Percentiles rank a stretch among this genome's conserved stretches.
These are phyloP conservation scores for Pinctada fucata DNA, from an alignment of 2,888 invertebrate genomes.

Conservation along the genomic window DNA sequence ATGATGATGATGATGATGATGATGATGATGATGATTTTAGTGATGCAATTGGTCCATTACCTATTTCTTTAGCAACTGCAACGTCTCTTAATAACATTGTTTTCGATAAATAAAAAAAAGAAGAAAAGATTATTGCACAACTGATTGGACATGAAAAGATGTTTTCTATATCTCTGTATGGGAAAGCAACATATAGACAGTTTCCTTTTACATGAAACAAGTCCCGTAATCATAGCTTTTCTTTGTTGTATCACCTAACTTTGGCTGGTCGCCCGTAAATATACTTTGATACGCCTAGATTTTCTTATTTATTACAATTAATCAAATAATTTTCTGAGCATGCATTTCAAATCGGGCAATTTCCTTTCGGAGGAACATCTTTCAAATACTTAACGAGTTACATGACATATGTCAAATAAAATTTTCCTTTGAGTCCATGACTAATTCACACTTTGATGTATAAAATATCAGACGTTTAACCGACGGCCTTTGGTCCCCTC, in stretches of 20 bases:
- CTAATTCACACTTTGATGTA: background rate
- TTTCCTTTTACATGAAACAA: background rate
- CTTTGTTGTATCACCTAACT: background rate
- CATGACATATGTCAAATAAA: conserved; percentile 4
- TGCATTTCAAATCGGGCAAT: background rate
- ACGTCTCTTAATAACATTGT: too few relatives aligned
- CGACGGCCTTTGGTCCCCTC: conserved; percentile 17
- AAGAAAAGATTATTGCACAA: too few relatives aligned
- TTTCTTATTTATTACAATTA: conserved; percentile 4
- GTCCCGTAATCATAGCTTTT: background rate
- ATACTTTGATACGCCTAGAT: background rate
- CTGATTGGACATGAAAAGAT: too few relatives aligned
- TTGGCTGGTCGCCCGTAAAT: background rate
- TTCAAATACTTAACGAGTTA: background rate
- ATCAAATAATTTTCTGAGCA: conserved; percentile 1
- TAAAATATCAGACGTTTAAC: background rate
- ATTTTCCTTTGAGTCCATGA: background rate
- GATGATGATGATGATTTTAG: too few relatives aligned
- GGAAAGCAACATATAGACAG: background rate
- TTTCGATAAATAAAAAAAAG: too few relatives aligned
- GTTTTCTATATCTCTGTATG: too few relatives aligned
- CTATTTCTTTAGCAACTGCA: too few relatives aligned
- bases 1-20: too few relatives aligned
- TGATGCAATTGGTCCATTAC: too few relatives aligned
- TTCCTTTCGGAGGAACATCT: background rate